Base-by-base conservation (phyloP, 2,113 vertebrate species). In the Petromus typicus region DNA sequence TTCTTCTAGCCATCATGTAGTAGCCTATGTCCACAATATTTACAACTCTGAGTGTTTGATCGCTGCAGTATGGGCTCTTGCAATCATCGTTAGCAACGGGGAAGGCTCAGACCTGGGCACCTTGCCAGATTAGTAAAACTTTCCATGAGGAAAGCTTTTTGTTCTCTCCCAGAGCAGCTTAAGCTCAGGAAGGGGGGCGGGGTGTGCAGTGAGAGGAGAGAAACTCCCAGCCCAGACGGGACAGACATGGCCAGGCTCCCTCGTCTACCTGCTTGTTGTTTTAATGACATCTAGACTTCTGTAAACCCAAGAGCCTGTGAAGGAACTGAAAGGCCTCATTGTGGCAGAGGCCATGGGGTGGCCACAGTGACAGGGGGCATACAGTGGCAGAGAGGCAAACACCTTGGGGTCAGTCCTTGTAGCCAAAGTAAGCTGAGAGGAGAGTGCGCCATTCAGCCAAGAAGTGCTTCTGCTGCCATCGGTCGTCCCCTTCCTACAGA, bases 111-210 rank as follows among this genome's bases (percentile, higher is more conserved):
- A 97, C 96, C 64, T 90, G 98, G 99, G 99, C 98, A 95, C 10
- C 3, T 14, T 0, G 99, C 99, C 99, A 99, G 98, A 96, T 98
- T 98, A 98, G 98, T 99, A 98, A 99, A 98, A 99, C 97, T 99
- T 99, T 99, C 99, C 99, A 99, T 99, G 98, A 99, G 99, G 98
- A 99, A 99, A 99, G 98, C 97, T 98, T 98, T 95, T 97, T 99
- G 98, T 98, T 98, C 98, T 98, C 98, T 98, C 98, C 96, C 93
- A 63, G 96, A 97, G 96, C 95, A 61, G 96, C 0, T 1, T 85
- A 73, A 81, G 93, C 97, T 80, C 95, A 96, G 90, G 84, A 89
- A 98, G 95, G 94, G 73, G 97, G 86, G 91, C 54, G 82, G 93
- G 83, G 27, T 30, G 30, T 51, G 73, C 14, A 3, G 98, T 57